Percentiles rank a stretch among this genome's conserved stretches.
Evolutionary conservation across 2,113 vertebrate genomes (phyloP).

Genomic region (Nannospalax galili): DNA sequence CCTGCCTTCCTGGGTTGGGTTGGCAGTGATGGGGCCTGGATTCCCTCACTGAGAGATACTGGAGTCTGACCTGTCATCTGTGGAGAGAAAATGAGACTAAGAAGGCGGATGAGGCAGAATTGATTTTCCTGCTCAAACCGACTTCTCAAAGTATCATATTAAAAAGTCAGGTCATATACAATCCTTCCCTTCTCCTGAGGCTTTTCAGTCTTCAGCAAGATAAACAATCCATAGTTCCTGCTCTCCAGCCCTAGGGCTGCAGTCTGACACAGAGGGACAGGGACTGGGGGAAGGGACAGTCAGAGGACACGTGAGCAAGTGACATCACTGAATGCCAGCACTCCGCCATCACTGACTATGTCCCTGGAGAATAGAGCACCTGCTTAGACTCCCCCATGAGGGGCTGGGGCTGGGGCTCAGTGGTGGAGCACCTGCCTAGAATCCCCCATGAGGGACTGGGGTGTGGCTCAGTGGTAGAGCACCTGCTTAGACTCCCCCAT

Average conservation of each 20-base stretch:
- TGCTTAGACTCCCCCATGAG: background rate
- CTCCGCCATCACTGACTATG: too few relatives aligned
- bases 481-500: background rate
- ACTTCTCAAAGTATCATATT: background rate
- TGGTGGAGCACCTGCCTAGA: background rate
- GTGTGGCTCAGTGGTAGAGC: background rate
- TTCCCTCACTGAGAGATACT: background rate
- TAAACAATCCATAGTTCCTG: background rate
- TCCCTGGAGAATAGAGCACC: background rate
- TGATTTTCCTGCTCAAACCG: background rate
- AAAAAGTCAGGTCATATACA: background rate
- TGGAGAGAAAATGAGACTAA: background rate
- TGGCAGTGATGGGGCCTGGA: background rate
- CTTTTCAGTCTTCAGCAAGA: background rate
- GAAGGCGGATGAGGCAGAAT: background rate
- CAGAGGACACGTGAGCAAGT: background rate
- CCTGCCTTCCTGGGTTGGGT: background rate
- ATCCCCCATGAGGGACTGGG: background rate
- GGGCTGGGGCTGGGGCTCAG: background rate
- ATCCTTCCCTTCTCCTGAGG: background rate
- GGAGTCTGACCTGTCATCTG: background rate
- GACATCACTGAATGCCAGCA: background rate
- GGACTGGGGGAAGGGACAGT: background rate
- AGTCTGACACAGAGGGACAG: background rate
- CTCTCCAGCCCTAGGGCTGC: background rate